Evolutionary conservation across 2,888 invertebrate genomes (phyloP).

Genomic region (Horisme vitalbata): DNA sequence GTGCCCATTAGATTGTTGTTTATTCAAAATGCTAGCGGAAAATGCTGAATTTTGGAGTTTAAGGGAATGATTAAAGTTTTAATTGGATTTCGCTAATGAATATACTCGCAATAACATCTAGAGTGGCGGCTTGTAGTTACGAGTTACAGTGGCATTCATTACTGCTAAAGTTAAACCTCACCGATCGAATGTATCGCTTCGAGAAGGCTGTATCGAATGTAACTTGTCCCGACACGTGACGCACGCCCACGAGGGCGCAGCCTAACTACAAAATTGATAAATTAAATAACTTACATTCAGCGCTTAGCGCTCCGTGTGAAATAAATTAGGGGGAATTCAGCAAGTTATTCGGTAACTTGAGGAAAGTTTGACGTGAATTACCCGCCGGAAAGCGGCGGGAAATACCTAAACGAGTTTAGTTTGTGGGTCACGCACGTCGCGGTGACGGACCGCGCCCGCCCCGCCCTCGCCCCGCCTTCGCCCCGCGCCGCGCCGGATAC

Average conservation of each 20-base stretch:
- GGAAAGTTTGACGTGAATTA: conserved; percentile 42
- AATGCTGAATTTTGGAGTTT: conserved; percentile 10
- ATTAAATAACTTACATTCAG: conserved; percentile 45
- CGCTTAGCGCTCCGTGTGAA: conserved; percentile 34
- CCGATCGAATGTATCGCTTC: no score
- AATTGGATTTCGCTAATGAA: conserved; percentile 14
- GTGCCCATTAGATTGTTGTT: conserved; percentile 16
- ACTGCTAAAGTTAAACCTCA: no score
- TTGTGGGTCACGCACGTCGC: conserved; percentile 28
- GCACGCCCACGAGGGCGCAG: neutral
- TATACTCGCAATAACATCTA: neutral
- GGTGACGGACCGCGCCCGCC: neutral
- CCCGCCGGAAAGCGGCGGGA: conserved; percentile 21
- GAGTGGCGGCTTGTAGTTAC: no score
- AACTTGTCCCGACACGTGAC: neutral
- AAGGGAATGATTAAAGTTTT: conserved; percentile 1
- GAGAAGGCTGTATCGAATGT: no score
- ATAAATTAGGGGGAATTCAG: conserved; percentile 41
- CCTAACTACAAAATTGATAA: conserved; percentile 34
- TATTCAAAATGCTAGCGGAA: conserved; percentile 5
- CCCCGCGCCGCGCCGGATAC: neutral
- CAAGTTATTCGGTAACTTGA: conserved; percentile 38
- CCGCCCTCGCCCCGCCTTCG: no score
- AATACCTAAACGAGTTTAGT: conserved; percentile 25
- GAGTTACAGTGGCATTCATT: no score